phyloP scores from a whole-genome alignment of 2,888 invertebrate species.

The Exocentrus adspersus region DNA sequence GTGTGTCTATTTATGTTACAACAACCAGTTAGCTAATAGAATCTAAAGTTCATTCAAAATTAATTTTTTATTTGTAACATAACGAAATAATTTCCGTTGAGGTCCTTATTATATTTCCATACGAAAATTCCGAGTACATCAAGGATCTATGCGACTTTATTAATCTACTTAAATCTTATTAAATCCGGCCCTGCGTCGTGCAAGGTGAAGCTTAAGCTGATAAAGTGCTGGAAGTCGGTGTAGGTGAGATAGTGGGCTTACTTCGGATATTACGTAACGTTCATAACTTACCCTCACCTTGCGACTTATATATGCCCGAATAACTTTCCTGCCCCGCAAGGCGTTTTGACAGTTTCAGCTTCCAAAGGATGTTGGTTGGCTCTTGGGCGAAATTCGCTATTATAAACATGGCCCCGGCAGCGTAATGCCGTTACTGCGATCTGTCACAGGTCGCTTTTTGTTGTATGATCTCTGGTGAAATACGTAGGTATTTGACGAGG shows the following conservation, averaged over 20 bases:
- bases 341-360: slow-evolving; percentile 33
- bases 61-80: too few relatives aligned
- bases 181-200: slow-evolving; percentile 34
- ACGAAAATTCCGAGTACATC: neutral
- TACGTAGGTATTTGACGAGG: too few relatives aligned
- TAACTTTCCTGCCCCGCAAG: slow-evolving; percentile 29
- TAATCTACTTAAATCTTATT: slow-evolving; percentile 20
- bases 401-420: slow-evolving; percentile 16
- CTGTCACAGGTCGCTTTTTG: too few relatives aligned
- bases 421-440: neutral
- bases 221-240: slow-evolving; percentile 44
- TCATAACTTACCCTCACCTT: slow-evolving; percentile 39
- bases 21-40: too few relatives aligned
- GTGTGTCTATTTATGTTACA: too few relatives aligned
- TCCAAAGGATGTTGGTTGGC: slow-evolving; percentile 27
- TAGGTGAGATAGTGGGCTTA: slow-evolving; percentile 47
- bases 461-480: too few relatives aligned
- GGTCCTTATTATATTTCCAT: neutral
- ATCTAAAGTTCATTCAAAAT: too few relatives aligned
- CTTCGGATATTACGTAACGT: slow-evolving; percentile 43
- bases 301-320: slow-evolving; percentile 29
- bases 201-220: slow-evolving; percentile 36
- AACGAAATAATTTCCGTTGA: too few relatives aligned
- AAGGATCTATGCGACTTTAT: neutral
- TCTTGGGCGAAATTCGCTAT: slow-evolving; percentile 18